A percentile compares a stretch with the other conserved stretches of the same genome.
phyloP scores from a whole-genome alignment of 2,797 vertebrate species.

The Rhinatrema bivittatum region DNA sequence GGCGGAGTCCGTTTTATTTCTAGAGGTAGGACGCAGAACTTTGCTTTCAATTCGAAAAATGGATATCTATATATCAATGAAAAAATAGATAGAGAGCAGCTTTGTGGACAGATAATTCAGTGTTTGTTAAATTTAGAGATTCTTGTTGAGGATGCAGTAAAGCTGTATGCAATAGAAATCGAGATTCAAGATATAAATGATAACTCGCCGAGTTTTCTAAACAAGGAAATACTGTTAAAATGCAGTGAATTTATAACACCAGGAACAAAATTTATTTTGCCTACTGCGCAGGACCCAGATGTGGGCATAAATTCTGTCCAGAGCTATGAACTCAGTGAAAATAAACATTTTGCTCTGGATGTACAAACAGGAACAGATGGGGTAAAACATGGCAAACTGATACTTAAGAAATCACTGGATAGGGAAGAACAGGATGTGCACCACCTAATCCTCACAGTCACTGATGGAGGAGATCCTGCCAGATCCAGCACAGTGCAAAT shows the following conservation, averaged over 20 bases:
- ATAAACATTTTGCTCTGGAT: constrained; percentile 41
- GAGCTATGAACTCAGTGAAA: constrained; percentile 39
- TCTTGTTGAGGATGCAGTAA: constrained; percentile 54
- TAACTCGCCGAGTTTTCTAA: constrained; percentile 47
- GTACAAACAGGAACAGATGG: constrained; percentile 13
- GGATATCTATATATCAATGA: constrained; percentile 40
- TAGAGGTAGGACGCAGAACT: constrained; percentile 32
- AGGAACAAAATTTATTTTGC: constrained; percentile 42
- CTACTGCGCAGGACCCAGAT: constrained; percentile 45
- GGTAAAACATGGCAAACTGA: constrained; percentile 49
- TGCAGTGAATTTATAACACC: constrained; percentile 33
- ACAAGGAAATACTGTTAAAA: constrained; percentile 37
- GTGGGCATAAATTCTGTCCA: constrained; percentile 49
- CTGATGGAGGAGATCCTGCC: constrained; percentile 52
- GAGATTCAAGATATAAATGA: constrained; percentile 62
- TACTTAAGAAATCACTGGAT: constrained; percentile 50
- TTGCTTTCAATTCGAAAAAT: constrained; percentile 40
- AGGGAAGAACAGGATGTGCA: constrained; percentile 41
- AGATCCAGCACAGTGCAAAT: constrained; percentile 45
- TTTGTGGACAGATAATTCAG: constrained; percentile 39
- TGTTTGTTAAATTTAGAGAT: constrained; percentile 54
- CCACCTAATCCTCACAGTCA: constrained; percentile 47
- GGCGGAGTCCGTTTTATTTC: constrained; percentile 48
- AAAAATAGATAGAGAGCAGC: constrained; percentile 49
- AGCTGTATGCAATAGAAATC: constrained; percentile 48